Conservation (phyloP, 2,888 invertebrate genomes). For the Calliopum simillimum region DNA sequence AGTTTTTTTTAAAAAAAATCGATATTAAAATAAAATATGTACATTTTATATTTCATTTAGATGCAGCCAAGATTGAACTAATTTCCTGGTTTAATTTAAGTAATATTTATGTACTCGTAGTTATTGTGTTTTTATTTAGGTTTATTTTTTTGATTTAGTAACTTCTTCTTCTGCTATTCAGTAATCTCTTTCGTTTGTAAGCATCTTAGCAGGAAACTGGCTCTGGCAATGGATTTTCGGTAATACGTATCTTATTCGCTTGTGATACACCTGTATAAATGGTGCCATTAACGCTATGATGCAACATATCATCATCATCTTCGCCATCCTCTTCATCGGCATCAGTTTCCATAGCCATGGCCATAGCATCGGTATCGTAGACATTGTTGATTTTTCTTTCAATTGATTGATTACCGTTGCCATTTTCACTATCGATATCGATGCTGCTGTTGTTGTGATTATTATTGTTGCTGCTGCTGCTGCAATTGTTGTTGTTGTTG, state of each 20-base stretch:
- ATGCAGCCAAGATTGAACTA: no score
- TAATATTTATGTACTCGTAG: conserved; percentile 1
- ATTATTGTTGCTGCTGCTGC: conserved; percentile 11
- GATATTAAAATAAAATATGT: no score
- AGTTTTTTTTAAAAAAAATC: no score
- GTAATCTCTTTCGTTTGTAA: conserved; percentile 29
- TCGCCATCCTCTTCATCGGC: conserved; percentile 45
- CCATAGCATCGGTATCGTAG: conserved; percentile 45
- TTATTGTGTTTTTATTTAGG: conserved; percentile 35
- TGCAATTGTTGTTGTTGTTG: conserved; percentile 26
- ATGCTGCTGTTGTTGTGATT: conserved; percentile 26
- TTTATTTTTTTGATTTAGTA: conserved; percentile 5
- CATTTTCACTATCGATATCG: conserved; percentile 47
- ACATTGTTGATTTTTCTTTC: conserved; percentile 48
- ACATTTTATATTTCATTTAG: no score
- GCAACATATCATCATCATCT: conserved; percentile 34
- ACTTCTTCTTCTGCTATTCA: conserved; percentile 21
- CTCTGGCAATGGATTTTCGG: conserved; percentile 67
- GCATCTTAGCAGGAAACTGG: conserved; percentile 64
- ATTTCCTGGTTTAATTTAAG: no score
- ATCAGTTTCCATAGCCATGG: conserved; percentile 49
- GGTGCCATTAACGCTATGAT: conserved; percentile 53
- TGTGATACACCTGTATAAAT: conserved; percentile 57
- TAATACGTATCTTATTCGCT: conserved; percentile 66
- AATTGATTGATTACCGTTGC: conserved; percentile 41